A percentile compares a stretch with the other conserved stretches of the same genome.
Evolutionary conservation across 92 coral and sea anemone genomes (phyloP).

Genomic region (Galaxea fascicularis): DNA sequence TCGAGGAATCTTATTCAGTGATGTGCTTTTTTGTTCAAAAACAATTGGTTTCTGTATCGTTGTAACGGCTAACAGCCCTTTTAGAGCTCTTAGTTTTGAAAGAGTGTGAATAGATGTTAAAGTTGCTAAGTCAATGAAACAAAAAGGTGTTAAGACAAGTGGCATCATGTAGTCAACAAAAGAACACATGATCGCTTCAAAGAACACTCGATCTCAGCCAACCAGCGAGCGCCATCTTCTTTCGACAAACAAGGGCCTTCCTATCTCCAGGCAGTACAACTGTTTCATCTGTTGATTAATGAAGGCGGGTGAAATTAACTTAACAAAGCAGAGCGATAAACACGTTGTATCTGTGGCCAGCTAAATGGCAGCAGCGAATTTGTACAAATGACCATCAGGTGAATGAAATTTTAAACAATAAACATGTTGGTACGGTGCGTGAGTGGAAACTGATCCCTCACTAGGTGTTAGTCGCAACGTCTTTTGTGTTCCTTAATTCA

Average conservation of each 20-base stretch:
- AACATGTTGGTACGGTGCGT: conserved; percentile 24
- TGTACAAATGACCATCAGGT: conserved; percentile 49
- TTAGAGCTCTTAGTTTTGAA: not conserved
- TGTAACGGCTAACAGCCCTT: not conserved
- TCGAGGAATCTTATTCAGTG: not conserved
- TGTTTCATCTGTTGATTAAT: conserved; percentile 22
- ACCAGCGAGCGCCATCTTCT: conserved; percentile 18
- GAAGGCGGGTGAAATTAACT: conserved; percentile 37
- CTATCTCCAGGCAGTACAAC: conserved; percentile 64
- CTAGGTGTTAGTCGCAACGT: not conserved
- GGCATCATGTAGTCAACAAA: conserved; percentile 44
- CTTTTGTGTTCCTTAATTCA: not conserved
- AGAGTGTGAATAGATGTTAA: conserved; percentile 16
- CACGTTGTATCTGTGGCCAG: conserved; percentile 51
- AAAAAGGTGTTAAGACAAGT: conserved; percentile 37
- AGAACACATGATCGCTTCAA: conserved; percentile 58
- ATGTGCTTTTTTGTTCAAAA: not conserved
- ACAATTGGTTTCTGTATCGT: conserved; percentile 17
- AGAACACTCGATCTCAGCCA: conserved; percentile 37
- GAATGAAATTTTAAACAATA: conserved; percentile 27
- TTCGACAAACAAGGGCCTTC: conserved; percentile 29
- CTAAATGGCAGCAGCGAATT: conserved; percentile 38
- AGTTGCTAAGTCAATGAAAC: conserved; percentile 12
- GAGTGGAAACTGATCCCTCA: not conserved
- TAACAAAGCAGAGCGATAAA: conserved; percentile 33